Evolutionary conservation across 2,888 invertebrate species (phyloP), one percentile per base, ranked within the genome.

Genomic region (Laspeyria flexula): DNA sequence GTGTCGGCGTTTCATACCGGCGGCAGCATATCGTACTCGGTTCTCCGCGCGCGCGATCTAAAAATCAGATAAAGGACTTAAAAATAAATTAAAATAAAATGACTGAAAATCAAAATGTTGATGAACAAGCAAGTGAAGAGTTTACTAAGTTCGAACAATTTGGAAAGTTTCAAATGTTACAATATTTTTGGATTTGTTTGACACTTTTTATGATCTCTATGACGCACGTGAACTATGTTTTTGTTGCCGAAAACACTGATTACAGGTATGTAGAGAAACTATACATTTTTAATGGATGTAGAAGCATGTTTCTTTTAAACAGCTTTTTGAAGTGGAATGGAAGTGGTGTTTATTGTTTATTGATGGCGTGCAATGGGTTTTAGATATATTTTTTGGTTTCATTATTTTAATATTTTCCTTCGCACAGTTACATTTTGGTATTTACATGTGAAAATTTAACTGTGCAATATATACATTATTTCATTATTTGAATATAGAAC

Each of bases 141-240:
- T 46, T 50, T 38, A 53, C 53, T 29, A 55, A 71, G 45, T 61
- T 85, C 11, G 74, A 78, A 39, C 70, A 69, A 31, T 88, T 87
- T 51, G 84, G 86, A 5, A 78, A 60, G 63, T 89, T 79, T 73
- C 88, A 88, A 62, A 70, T 65, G 7, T 46, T 77, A 21, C 88
- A 88, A 66, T 89, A 81, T 70, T 53, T 84, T 37, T 69, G 85
- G 41, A 73, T 87, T 67, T 83, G 85, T 71, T 65, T 87, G 21
- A 76, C 86, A 1, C 41, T 88, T 5, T 59, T 83, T 47, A 76
- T 83, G 71, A 80, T 86, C 23, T 80, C 87, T 1, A 88, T 88
- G 87, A 79, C 83, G 34, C 82, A 86, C 53, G 82, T 86, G n/a
- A 88, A 88, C 59, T 88, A 85, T 66, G 78, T 88, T 43, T 88